Percentiles rank a stretch among this genome's conserved stretches.
These are phyloP conservation scores for Trogon surrucura DNA, from an alignment of 2,113 vertebrate genomes.

Conservation along the genomic window DNA sequence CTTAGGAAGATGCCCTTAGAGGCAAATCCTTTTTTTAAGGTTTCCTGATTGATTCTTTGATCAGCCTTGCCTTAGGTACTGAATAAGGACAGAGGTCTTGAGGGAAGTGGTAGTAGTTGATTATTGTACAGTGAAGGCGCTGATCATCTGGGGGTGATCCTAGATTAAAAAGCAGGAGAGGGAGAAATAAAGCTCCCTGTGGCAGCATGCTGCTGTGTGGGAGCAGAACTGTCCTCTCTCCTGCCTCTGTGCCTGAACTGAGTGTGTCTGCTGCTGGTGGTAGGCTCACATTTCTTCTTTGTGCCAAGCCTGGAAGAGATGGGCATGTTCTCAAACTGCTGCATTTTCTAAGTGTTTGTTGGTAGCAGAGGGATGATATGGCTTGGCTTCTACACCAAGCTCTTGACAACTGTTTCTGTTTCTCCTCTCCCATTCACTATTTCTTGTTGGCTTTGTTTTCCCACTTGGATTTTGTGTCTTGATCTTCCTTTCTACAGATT, in stretches of 20 bases:
- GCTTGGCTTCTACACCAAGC: not conserved
- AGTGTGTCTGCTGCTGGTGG: not conserved
- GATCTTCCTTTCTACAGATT: not conserved
- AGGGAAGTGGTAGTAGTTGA: not conserved
- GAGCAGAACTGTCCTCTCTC: not conserved
- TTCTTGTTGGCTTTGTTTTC: not conserved
- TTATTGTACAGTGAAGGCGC: not conserved
- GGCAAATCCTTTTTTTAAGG: not conserved
- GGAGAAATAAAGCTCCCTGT: not conserved
- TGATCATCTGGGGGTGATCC: not conserved
- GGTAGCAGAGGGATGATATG: not conserved
- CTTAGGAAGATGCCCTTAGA: not conserved
- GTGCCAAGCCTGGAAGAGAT: not conserved
- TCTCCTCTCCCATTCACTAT: not conserved
- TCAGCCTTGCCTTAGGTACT: not conserved
- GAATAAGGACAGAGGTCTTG: not conserved
- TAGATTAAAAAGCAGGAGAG: not conserved
- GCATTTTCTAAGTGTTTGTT: not conserved
- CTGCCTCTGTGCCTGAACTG: not conserved
- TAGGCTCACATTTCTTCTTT: not conserved
- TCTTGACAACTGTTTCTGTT: constrained; percentile 9
- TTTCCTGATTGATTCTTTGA: not conserved
- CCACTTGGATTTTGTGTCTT: not conserved
- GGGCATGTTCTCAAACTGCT: not conserved
- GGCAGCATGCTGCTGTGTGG: not conserved